These are phyloP conservation scores for Aegotheles bennettii DNA, from an alignment of 2,113 vertebrate genomes.

Conservation along the genomic window DNA sequence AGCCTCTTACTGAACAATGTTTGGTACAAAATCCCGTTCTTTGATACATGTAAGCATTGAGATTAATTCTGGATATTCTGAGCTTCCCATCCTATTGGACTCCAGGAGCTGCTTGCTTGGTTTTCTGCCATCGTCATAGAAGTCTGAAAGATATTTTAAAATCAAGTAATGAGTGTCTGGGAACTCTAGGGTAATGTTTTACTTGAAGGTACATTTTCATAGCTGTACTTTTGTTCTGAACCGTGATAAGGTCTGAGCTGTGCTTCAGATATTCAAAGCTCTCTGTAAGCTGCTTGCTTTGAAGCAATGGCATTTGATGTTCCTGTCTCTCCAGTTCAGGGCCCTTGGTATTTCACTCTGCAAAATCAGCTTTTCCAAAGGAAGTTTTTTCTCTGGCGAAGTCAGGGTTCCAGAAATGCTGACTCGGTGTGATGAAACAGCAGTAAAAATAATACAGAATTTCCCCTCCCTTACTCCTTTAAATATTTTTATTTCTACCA, in stretches of 20 bases:
- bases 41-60: not conserved
- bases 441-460: not conserved
- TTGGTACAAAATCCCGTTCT: not conserved
- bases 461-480: constrained; percentile 19
- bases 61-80: not conserved
- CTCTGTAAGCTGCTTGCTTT: not conserved
- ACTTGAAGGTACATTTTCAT: not conserved
- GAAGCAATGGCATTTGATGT: not conserved
- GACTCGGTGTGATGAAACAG: constrained; percentile 12
- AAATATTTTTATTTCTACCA: not conserved
- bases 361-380: constrained; percentile 39
- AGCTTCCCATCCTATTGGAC: not conserved
- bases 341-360: not conserved
- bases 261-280: not conserved
- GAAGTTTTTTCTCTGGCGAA: not conserved
- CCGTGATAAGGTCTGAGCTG: not conserved
- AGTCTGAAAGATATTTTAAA: not conserved
- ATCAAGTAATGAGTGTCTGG: not conserved
- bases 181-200: not conserved
- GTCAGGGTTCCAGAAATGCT: not conserved
- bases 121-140: not conserved
- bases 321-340: not conserved
- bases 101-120: not conserved
- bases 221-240: not conserved
- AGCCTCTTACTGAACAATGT: not conserved